Base-by-base conservation (phyloP, 2,888 invertebrate genomes). In the Aelia acuminata region DNA sequence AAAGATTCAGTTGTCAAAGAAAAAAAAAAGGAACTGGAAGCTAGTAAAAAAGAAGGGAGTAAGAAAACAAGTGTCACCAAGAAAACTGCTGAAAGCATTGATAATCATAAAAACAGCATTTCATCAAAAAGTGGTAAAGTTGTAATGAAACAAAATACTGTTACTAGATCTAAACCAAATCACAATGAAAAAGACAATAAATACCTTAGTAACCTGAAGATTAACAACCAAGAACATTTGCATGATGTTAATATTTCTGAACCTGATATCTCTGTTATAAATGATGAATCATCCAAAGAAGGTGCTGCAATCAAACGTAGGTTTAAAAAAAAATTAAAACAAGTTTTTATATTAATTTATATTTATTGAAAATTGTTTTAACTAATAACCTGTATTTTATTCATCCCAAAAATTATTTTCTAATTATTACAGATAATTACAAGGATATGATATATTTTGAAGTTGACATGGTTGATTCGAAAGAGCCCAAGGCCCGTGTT, bases 361-460 rank as follows among this genome's bases (percentile, higher is more conserved):
- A 18, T 70, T 4, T 35, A 70, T 11, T 18, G 15, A 35, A 70
- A 35, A 35, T 3, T 13, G 43, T 8, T 57, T 57, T 57, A 57
- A n/a, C 8, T n/a, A 53, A 8, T 53, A 57, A 70, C 5, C 35
- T 70, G 15, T 70, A 35, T 35, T 31, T 15, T 15, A 15, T 70
- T 18, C 63, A 31, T 20, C 35, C 1, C 15, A 18, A 35, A 7
- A 57, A 26, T 3, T 57, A 57, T 26, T 70, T 35, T 18, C 18
- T 70, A 18, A 70, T 85, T 53, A 4, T 87, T 87, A 4, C 50
- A 87, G 87, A 20, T 11, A 87, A 15, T 49, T 87, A 75, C 26
- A 87, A 84, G 50, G 87, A 87, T 84, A 8, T 84, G 49, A 53
- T 87, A 31, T 87, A 80, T 43, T 87, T 87, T 87, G 87, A 87